phyloP scores from a whole-genome alignment of 2,113 vertebrate genomes.

The Tauraco erythrolophus region DNA sequence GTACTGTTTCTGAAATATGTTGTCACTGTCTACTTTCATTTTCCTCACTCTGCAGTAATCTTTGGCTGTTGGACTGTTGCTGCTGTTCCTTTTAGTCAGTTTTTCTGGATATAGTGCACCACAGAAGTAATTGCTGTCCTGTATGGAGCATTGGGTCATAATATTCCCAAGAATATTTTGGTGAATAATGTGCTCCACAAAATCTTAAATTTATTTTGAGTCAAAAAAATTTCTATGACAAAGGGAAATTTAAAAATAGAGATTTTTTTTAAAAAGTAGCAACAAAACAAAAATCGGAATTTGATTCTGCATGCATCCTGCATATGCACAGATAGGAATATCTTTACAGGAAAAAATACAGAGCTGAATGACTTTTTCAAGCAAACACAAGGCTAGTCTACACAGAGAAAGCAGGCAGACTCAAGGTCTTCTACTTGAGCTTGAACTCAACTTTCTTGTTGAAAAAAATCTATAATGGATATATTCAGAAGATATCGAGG shows the following conservation, averaged over 20 bases:
- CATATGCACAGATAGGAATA: not conserved
- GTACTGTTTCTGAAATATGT: not conserved
- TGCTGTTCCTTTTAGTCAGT: not conserved
- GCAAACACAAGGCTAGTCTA: not conserved
- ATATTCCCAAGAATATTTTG: not conserved
- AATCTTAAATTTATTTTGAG: not conserved
- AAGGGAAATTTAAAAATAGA: not conserved
- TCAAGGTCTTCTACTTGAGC: not conserved
- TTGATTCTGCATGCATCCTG: not conserved
- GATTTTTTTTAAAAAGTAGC: not conserved
- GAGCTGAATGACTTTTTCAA: not conserved
- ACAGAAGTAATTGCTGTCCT: not conserved
- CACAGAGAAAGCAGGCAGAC: not conserved
- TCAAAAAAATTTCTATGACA: accelerated
- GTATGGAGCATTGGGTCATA: not conserved
- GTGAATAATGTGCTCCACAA: not conserved
- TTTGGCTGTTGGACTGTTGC: not conserved
- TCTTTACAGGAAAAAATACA: not conserved
- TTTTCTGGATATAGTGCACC: not conserved
- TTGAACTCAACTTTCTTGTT: not conserved
- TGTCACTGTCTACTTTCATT: not conserved
- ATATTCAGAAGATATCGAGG: not conserved
- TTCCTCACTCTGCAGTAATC: not conserved
- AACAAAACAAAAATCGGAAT: not conserved
- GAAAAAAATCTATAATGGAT: not conserved